Percentiles rank a stretch among this genome's conserved stretches.
Conservation (phyloP, 2,797 vertebrate genomes). For the Pseudochromis fuscus region DNA sequence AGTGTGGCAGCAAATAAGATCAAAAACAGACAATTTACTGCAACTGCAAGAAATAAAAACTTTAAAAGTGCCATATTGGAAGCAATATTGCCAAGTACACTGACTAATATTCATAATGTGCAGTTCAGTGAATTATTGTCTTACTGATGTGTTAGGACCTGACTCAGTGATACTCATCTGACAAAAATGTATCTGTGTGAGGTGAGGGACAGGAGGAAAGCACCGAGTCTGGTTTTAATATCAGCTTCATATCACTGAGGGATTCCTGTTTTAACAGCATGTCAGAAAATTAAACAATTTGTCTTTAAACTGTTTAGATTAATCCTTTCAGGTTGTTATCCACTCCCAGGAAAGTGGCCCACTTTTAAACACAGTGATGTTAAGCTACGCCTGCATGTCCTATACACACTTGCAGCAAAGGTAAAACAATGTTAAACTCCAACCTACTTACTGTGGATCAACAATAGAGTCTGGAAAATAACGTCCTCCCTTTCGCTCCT, state of each 20-base stretch:
- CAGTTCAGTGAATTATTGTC: background rate
- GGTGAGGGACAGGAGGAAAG: background rate
- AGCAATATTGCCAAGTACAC: background rate
- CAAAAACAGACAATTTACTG: background rate
- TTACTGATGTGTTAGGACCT: background rate
- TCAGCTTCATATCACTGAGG: background rate
- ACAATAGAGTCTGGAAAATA: constrained; percentile 63
- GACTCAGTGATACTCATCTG: constrained; percentile 39
- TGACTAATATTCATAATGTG: background rate
- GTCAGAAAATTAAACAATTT: background rate
- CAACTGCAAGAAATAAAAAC: background rate
- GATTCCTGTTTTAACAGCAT: background rate
- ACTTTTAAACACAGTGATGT: background rate
- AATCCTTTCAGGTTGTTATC: too few species aligned
- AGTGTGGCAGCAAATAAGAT: background rate
- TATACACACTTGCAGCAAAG: background rate
- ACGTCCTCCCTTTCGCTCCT: constrained; percentile 42
- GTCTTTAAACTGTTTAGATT: background rate
- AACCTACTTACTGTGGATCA: constrained; percentile 78
- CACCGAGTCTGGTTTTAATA: constrained; percentile 25
- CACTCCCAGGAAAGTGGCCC: too few species aligned
- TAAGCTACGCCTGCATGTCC: background rate
- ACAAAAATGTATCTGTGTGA: constrained; percentile 36
- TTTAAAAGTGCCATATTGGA: background rate
- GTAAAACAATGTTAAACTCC: constrained; percentile 8